Base-by-base conservation (phyloP, 1,140 invertebrate genomes). In the Ooceraea biroi region DNA sequence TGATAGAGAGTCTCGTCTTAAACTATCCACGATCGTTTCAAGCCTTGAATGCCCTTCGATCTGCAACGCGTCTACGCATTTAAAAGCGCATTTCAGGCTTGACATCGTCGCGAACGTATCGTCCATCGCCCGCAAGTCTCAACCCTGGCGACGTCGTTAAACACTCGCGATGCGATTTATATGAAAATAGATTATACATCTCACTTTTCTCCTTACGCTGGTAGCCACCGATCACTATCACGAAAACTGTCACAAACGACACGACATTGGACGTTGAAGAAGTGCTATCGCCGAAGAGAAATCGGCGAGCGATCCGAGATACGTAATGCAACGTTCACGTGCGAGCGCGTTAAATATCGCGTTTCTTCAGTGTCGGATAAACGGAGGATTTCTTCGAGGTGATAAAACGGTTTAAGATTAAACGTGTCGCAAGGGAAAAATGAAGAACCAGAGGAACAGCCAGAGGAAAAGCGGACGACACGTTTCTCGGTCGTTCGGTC, bases 401-500 rank as follows among this genome's bases (percentile, higher is more conserved):
- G 30, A 1, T 5, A 17, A 22, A 76, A 65, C 2, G 73, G 2
- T 36, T 36, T 36, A 7, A 36, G 36, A 36, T 36, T 36, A 36
- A 36, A 36, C 12, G 46, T 25, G 36, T 50, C 44, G 12, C 27
- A 52, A 65, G 22, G n/a, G 11, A 4, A 52, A 41, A 25, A 17
- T 7, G 25, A 50, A 14, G 30, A 60, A 30, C 8, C 0, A 19
- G 11, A 44, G 46, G 36, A 10, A 36, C 36, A 36, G 7, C 36
- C 7, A 36, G n/a, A n/a, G n/a, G n/a, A 36, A 36, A 10, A 3
- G 11, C 25, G 50, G n/a, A 57, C 61, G 46, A 17, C 41, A 50
- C 61, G 17, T 68, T 52, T 46, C 46, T 60, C 63, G 69, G 46
- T 72, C 82, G 44, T 55, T 58, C 61, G 48, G 22, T 78, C 69